Percentiles rank a stretch among this genome's conserved stretches.
These are phyloP conservation scores for Artibeus jamaicensis DNA, from an alignment of 2,797 vertebrate genomes.

Conservation along the genomic window DNA sequence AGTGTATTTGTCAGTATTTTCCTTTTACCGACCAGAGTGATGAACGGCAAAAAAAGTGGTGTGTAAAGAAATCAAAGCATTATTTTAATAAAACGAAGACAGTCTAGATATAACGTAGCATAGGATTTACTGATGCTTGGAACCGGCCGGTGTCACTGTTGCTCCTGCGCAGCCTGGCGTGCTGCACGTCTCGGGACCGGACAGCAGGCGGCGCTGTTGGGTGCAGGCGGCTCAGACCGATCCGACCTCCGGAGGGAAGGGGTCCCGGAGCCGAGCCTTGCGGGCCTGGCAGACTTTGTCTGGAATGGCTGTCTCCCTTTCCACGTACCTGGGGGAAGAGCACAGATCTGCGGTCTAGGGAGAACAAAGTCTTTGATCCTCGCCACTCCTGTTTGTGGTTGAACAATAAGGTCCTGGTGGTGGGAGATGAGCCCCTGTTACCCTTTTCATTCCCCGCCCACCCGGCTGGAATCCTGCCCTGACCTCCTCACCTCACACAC, in stretches of 20 bases:
- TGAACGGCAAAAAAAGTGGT: neutral
- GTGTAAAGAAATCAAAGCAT: neutral
- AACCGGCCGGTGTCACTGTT: fast-evolving
- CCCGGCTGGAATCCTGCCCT: fast-evolving
- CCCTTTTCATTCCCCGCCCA: neutral
- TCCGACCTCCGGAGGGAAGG: neutral
- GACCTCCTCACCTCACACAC: neutral
- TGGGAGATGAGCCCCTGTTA: neutral
- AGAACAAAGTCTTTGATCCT: neutral
- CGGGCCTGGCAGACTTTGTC: too few relatives aligned
- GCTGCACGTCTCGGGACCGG: too few relatives aligned
- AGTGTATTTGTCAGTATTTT: neutral
- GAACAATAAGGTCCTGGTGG: fast-evolving
- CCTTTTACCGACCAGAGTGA: too few relatives aligned
- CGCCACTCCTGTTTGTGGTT: neutral
- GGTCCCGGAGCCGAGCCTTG: neutral
- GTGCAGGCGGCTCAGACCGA: too few relatives aligned
- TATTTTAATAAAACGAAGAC: neutral
- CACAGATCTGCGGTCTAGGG: fast-evolving
- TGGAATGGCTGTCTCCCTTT: neutral
- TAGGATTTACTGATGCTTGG: too few relatives aligned
- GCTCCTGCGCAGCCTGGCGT: too few relatives aligned
- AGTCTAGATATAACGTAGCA: neutral
- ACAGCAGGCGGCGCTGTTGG: too few relatives aligned
- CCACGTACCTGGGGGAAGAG: neutral